Base-by-base conservation (phyloP, 2,797 vertebrate species). In the Bovichtus diacanthus region DNA sequence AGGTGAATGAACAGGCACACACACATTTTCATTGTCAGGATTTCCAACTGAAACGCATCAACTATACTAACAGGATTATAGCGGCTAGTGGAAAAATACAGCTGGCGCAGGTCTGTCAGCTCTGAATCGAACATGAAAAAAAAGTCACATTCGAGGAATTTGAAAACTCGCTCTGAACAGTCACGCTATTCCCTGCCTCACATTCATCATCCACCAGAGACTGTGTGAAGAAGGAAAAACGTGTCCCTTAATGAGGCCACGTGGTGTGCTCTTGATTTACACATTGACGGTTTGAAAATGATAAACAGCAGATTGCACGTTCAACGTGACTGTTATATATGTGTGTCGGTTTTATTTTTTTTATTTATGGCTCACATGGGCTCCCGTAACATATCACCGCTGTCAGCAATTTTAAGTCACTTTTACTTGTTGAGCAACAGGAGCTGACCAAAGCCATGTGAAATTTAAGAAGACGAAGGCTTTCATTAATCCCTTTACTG, bases 21-120 rank as follows among this genome's bases (percentile, higher is more conserved):
- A 65, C 46, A 55, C 51, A 39, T 34, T 9, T 34, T 34, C 31
- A 34, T 49, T 55, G 38, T 70, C 39, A 63, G 62, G 60, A 46
- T 77, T 81, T 56, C 54, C 49, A 47, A 21, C 31, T 55, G 49
- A 80, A 75, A 74, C 18, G 0, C 62, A 29, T 73, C 49, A 78
- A 31, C 66, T 71, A 59, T 12, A 8, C 59, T 85, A 82, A 88
- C 83, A 81, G 88, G 84, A 88, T 89, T 85, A 85, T 9, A 13
- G 65, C 44, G 6, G 13, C 60, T 1, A 2, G 58, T 19, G 27
- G 44, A 31, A 36, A 72, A 74, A 61, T 34, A 23, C 55, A 70
- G 62, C 39, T 18, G 2, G n/a, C 29, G 16, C 21, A 13, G n/a
- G 65, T 67, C 27, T 16, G 7, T 43, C 41, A 56, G 60, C 54